These are phyloP conservation scores for Idaea biselata DNA, from an alignment of 2,888 invertebrate genomes.

Conservation along the genomic window DNA sequence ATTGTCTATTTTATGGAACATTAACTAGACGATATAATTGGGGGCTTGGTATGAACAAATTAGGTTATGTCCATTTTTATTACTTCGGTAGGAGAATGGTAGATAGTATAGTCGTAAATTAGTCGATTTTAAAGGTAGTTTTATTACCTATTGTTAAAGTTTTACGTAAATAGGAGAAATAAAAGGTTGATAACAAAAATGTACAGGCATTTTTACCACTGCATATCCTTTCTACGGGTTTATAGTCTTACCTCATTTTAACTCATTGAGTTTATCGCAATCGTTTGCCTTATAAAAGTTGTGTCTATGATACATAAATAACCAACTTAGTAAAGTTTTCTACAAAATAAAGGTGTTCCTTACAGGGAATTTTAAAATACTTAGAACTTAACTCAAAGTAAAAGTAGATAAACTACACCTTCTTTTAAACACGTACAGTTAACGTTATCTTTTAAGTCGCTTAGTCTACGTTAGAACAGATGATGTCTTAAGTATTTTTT, in stretches of 20 bases:
- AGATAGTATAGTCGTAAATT: not conserved
- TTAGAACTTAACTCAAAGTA: not conserved
- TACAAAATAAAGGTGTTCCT: not conserved
- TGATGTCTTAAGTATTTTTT: conserved; percentile 41
- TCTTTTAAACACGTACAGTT: conserved; percentile 23
- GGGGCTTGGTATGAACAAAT: conserved; percentile 12
- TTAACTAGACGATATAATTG: conserved; percentile 6
- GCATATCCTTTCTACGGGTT: no score
- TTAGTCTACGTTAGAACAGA: conserved; percentile 36
- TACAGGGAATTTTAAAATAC: not conserved
- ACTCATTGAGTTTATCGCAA: not conserved
- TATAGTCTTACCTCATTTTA: no score
- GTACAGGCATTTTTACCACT: no score
- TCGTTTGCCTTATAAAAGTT: not conserved
- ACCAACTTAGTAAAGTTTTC: not conserved
- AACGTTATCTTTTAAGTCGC: conserved; percentile 39
- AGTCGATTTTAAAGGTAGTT: conserved; percentile 27
- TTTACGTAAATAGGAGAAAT: not conserved
- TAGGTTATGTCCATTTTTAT: conserved; percentile 8
- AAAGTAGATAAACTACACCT: conserved; percentile 21
- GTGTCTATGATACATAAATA: not conserved
- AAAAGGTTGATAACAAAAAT: not conserved
- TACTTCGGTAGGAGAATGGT: conserved; percentile 2
- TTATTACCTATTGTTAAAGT: conserved; percentile 7
- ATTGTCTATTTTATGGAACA: conserved; percentile 37